Percentiles rank a stretch among this genome's conserved stretches.
Conservation (phyloP, 2,797 vertebrate genomes). For the Anableps anableps region DNA sequence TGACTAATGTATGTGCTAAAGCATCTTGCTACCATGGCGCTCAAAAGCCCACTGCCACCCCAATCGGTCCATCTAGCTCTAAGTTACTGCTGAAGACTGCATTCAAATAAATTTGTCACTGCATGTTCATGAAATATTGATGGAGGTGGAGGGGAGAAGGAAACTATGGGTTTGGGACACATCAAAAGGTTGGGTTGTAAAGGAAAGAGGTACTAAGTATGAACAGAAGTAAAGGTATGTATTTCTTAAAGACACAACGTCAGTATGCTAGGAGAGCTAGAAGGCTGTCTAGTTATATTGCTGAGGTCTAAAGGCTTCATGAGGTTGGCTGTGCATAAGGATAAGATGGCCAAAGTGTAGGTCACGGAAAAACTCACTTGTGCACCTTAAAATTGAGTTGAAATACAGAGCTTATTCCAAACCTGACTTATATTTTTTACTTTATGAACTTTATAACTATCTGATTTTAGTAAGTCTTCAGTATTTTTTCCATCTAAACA, state of each 20-base stretch:
- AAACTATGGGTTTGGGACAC: slow-evolving; percentile 61
- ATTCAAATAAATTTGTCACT: slow-evolving; percentile 87
- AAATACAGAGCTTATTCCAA: background rate
- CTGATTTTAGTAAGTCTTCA: background rate
- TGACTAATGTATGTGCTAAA: slow-evolving; percentile 84
- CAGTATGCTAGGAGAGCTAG: background rate
- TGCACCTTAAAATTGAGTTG: background rate
- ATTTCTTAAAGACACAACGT: slow-evolving; percentile 40
- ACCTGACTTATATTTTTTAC: background rate
- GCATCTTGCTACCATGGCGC: slow-evolving; percentile 75
- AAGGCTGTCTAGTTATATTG: slow-evolving; percentile 7
- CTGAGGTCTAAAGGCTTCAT: slow-evolving; percentile 10
- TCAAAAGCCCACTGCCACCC: slow-evolving; percentile 69
- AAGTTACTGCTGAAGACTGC: slow-evolving; percentile 79
- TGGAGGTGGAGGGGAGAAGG: slow-evolving; percentile 46
- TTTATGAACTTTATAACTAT: background rate
- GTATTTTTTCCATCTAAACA: background rate
- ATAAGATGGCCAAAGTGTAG: background rate
- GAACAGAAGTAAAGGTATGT: slow-evolving; percentile 28
- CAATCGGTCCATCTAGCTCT: slow-evolving; percentile 90
- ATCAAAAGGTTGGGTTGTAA: slow-evolving; percentile 57
- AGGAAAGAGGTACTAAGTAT: slow-evolving; percentile 33
- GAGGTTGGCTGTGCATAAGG: slow-evolving; percentile 7
- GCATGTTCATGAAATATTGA: slow-evolving; percentile 85
- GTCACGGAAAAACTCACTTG: background rate